Percentiles rank a stretch among this genome's conserved stretches.
These are phyloP conservation scores for Leptopilina myrica DNA, from an alignment of 2,888 invertebrate genomes.

Conservation along the genomic window DNA sequence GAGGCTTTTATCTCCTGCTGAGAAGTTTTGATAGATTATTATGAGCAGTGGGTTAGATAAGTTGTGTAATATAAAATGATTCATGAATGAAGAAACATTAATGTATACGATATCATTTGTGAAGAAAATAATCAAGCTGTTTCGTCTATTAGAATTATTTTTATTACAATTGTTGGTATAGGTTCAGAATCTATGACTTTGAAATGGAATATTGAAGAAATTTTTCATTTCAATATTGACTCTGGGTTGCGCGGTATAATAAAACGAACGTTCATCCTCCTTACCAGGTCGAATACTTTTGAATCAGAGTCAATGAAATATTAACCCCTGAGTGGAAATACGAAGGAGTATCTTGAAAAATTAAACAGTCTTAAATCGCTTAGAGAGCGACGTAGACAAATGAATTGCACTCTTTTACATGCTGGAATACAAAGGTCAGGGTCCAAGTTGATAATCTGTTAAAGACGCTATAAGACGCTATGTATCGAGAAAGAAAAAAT, in stretches of 20 bases:
- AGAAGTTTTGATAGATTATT: slow-evolving; percentile 19
- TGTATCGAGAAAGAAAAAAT: neutral
- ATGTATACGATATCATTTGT: neutral
- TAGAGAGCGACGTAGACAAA: slow-evolving; percentile 1
- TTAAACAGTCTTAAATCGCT: neutral
- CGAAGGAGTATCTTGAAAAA: neutral
- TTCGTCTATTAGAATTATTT: neutral
- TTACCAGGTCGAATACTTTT: neutral
- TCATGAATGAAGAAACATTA: slow-evolving; percentile 10
- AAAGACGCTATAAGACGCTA: neutral
- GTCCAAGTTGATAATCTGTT: neutral
- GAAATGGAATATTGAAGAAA: neutral
- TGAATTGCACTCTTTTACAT: slow-evolving; percentile 18
- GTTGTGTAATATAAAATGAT: slow-evolving; percentile 5
- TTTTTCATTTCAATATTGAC: neutral
- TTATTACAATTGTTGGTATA: neutral
- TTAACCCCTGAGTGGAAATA: neutral
- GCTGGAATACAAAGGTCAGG: neutral
- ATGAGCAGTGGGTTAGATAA: slow-evolving; percentile 2
- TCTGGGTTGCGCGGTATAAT: neutral
- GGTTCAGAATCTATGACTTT: neutral
- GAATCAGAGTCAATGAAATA: slow-evolving; percentile 17
- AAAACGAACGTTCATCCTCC: too few relatives aligned
- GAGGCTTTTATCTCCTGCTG: slow-evolving; percentile 7
- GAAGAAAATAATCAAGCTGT: neutral